phyloP scores from a whole-genome alignment of 2,888 invertebrate genomes.

The Morpho deidamia region DNA sequence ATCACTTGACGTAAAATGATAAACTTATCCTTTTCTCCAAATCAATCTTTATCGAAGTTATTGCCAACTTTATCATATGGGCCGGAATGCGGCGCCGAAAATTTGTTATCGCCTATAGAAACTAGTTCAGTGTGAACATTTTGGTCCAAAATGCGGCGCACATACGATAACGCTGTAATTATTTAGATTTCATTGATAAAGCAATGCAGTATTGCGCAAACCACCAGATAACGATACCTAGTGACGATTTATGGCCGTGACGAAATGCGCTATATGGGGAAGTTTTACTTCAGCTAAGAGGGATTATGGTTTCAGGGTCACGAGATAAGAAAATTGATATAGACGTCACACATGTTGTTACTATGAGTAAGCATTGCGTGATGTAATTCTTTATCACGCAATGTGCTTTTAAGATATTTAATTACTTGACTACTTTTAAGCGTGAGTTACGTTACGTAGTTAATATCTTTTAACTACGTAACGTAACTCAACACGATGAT shows the following conservation, averaged over 20 bases:
- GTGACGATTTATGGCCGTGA: constrained; percentile 5
- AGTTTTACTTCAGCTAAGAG: too few species aligned
- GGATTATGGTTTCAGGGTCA: not conserved
- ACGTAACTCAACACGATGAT: too few species aligned
- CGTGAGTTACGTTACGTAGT: too few species aligned
- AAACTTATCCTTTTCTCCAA: not conserved
- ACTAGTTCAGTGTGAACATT: constrained; percentile 47
- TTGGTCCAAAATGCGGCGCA: constrained; percentile 33
- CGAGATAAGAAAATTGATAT: too few species aligned
- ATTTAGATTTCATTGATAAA: constrained; percentile 34
- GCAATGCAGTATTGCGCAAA: constrained; percentile 19
- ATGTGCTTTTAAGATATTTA: too few species aligned
- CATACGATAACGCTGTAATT: constrained; percentile 40
- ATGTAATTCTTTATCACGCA: too few species aligned
- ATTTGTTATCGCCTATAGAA: constrained; percentile 53
- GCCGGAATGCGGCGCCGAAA: constrained; percentile 43
- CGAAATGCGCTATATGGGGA: not conserved
- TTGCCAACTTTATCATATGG: constrained; percentile 4
- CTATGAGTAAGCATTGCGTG: too few species aligned
- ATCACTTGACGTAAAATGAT: not conserved
- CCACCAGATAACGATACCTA: constrained; percentile 14
- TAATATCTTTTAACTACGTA: too few species aligned
- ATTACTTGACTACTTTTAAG: too few species aligned
- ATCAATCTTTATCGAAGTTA: constrained; percentile 5
- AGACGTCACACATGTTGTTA: too few species aligned